Evolutionary conservation across 2,888 invertebrate species (phyloP).

Genomic region (Trachelus tabidus): DNA sequence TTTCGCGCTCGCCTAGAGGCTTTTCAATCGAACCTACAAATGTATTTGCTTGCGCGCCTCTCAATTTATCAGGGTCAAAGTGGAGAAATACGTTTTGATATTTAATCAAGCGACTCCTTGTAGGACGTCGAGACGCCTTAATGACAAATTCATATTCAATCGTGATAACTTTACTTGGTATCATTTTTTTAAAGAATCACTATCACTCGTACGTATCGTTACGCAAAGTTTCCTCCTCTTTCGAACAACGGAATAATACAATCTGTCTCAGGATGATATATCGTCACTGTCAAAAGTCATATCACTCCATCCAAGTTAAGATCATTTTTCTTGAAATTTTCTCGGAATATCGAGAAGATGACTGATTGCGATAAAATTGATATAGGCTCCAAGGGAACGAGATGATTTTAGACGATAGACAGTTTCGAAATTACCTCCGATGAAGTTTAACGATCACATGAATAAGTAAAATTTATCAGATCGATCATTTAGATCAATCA

Average conservation of each 20-base stretch:
- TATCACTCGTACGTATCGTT: too few relatives aligned
- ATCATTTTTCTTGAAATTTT: constrained; percentile 2
- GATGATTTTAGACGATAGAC: neutral
- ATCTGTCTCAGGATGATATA: neutral
- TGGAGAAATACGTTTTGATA: neutral
- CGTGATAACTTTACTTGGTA: neutral
- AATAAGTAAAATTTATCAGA: too few relatives aligned
- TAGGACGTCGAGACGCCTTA: neutral
- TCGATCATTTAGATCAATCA: neutral
- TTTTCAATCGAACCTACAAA: too few relatives aligned
- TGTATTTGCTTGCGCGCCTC: too few relatives aligned
- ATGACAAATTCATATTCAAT: neutral
- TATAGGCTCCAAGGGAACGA: neutral
- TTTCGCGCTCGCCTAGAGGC: too few relatives aligned
- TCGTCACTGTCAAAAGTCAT: constrained; percentile 3
- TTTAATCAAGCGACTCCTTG: neutral
- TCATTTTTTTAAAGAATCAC: too few relatives aligned
- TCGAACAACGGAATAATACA: neutral
- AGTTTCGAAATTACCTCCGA: neutral
- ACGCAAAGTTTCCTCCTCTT: neutral
- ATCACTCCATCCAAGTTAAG: neutral
- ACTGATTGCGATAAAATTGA: neutral
- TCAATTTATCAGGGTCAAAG: neutral
- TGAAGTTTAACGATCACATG: neutral
- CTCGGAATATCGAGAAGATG: neutral